Percentiles rank a stretch among this genome's conserved stretches.
These are phyloP conservation scores for Trachelus troglodyta DNA, from an alignment of 2,888 invertebrate species.

Conservation along the genomic window DNA sequence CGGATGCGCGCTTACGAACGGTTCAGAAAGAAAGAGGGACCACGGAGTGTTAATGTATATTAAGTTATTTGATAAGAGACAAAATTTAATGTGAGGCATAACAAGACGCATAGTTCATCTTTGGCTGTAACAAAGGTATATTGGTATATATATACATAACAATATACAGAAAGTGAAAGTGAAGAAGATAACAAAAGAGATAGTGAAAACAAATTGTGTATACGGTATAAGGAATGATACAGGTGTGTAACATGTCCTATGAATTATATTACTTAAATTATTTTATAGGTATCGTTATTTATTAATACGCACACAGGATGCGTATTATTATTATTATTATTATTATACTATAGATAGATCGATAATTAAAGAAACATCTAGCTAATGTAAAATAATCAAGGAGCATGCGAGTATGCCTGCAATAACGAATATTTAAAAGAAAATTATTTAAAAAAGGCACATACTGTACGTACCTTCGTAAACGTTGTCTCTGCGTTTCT, in stretches of 20 bases:
- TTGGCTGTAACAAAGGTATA: constrained; percentile 28
- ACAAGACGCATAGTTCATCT: constrained; percentile 26
- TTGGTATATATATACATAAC: constrained; percentile 13
- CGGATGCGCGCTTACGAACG: background rate
- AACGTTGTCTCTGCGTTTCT: background rate
- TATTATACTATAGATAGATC: background rate
- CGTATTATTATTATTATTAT: background rate
- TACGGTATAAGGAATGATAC: constrained; percentile 16
- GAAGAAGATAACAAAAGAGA: background rate
- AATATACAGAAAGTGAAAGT: background rate
- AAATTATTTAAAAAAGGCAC: background rate
- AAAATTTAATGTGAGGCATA: constrained; percentile 9
- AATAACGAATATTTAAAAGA: background rate
- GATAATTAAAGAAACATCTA: background rate
- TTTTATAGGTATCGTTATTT: constrained; percentile 12
- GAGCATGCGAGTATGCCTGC: background rate
- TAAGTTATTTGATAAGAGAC: constrained; percentile 12
- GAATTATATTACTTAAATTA: background rate
- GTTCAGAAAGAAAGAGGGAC: constrained; percentile 31
- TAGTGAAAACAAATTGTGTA: constrained; percentile 18
- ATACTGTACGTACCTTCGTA: background rate
- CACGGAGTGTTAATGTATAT: constrained; percentile 22
- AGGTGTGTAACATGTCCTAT: constrained; percentile 6
- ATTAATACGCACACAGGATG: constrained; percentile 4
- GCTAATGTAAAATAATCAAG: background rate